Base-by-base conservation (phyloP, 2,888 invertebrate species). In the Noctua janthe region DNA sequence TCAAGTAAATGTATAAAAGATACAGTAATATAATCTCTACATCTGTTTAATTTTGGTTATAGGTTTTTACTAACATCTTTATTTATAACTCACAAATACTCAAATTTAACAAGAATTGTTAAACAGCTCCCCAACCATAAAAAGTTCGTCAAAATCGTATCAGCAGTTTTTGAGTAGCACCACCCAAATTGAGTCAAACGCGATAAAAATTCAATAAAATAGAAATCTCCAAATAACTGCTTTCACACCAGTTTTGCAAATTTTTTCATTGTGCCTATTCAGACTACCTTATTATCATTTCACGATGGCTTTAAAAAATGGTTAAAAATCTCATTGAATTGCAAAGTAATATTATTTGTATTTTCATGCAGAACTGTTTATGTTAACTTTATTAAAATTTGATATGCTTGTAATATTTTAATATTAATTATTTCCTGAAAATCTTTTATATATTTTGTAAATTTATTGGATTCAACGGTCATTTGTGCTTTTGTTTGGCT, bases 201-300 rank as follows among this genome's bases (percentile, higher is more conserved):
- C 29, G 54, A 83, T 82, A 81, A 74, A 66, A 74, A 62, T 13
- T 56, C 23, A 78, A 59, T 80, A 78, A 80, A 78, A 84, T 78
- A 11, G n/a, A 77, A 71, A 74, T 71, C 6, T 29, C 15, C 29
- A 71, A 71, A 71, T 47, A 62, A 49, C 20, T 62, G 47, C 5
- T 20, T 86, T 69, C n/a, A 49, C 43, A 62, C 15, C 62, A 66
- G 29, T 66, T 59, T 64, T 29, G 2, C 13, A 71, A 74, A 62
- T 54, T 71, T 71, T 74, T 71, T 43, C n/a, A 66, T 35, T 59
- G 56, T 85, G n/a, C 15, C n/a, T 39, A 54, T 29, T 71, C n/a
- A 51, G 43, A 51, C 15, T 35, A 49, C 23, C 23, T 54, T 23
- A 39, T 23, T 39, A 54, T 54, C 13, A 51, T 78, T 76, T 49